phyloP scores from a whole-genome alignment of 2,113 vertebrate genomes.

The Dicentrarchus labrax region DNA sequence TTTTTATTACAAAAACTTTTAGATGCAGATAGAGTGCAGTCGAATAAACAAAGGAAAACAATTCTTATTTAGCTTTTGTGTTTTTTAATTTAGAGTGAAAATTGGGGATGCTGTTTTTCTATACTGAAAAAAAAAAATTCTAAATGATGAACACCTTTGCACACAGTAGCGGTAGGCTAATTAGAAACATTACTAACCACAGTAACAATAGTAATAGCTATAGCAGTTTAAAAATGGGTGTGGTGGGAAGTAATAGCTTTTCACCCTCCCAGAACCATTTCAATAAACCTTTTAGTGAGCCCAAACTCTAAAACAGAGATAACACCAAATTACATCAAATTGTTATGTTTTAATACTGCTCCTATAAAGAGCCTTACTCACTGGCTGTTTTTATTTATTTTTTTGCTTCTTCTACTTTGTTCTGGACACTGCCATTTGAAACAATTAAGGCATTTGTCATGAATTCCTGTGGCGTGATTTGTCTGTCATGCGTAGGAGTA shows the following conservation, averaged over 20 bases:
- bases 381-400: no score
- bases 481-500: neutral
- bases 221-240: neutral
- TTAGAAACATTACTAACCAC: neutral
- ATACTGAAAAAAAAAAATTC: neutral
- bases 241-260: no score
- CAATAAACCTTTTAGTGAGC: neutral
- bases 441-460: neutral
- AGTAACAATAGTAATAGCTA: neutral
- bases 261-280: neutral
- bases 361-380: neutral
- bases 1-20: no score
- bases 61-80: neutral
- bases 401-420: neutral
- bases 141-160: neutral
- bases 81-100: neutral
- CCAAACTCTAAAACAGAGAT: no score
- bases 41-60: neutral
- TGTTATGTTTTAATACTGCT: neutral
- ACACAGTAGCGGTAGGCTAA: neutral
- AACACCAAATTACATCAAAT: neutral
- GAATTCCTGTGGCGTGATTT: slow-evolving; percentile 7
- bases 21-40: neutral
- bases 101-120: neutral
- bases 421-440: neutral